Percentiles rank a stretch among this genome's conserved stretches.
These are phyloP conservation scores for Meloidogyne chitwoodi DNA, from an alignment of 1,140 invertebrate genomes.

Conservation along the genomic window DNA sequence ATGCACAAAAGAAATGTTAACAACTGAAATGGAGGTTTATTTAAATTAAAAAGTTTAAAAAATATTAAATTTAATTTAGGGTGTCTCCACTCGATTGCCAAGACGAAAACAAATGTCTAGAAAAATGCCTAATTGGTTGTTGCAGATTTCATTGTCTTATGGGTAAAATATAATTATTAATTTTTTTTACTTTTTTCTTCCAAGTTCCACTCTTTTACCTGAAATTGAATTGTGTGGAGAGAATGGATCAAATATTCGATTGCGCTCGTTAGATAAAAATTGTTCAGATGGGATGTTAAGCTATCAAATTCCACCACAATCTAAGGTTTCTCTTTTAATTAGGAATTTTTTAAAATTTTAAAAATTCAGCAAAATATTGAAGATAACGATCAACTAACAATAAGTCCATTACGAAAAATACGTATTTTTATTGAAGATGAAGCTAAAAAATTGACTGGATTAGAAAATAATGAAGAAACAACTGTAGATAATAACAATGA, in stretches of 20 bases:
- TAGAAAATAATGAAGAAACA: background rate
- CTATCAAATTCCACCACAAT: constrained; percentile 21
- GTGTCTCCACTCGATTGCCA: constrained; percentile 29
- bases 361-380: constrained; percentile 9
- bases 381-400: background rate
- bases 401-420: background rate
- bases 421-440: constrained; percentile 5
- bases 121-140: constrained; percentile 28
- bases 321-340: too few species aligned
- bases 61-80: constrained; percentile 15
- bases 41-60: background rate
- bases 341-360: constrained; percentile 15
- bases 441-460: background rate
- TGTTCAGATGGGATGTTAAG: constrained; percentile 35
- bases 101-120: constrained; percentile 32
- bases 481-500: background rate
- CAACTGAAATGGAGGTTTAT: constrained; percentile 24
- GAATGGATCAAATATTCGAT: constrained; percentile 2
- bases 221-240: constrained; percentile 35
- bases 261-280: constrained; percentile 28
- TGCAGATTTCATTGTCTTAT: constrained; percentile 28
- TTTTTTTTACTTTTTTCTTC: background rate
- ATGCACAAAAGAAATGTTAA: constrained; percentile 27
- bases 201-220: constrained; percentile 30
- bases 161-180: background rate